Percentiles rank a stretch among this genome's conserved stretches.
Conservation (phyloP, 2,888 invertebrate species). For the Xestia c-nigrum region DNA sequence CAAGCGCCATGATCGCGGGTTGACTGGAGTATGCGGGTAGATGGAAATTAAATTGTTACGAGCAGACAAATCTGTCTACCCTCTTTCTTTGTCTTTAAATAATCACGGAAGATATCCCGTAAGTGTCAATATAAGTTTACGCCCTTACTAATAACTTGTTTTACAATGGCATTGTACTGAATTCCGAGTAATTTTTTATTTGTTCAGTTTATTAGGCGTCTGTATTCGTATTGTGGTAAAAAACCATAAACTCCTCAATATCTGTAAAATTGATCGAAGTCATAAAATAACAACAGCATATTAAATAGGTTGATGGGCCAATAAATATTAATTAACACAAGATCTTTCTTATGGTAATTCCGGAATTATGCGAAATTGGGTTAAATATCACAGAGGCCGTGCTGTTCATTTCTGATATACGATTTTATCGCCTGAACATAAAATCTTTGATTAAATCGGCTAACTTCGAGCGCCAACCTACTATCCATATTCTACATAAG, state of each 20-base stretch:
- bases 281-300: background rate
- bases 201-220: background rate
- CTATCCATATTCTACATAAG: conserved; percentile 3
- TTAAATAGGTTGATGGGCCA: background rate
- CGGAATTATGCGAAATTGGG: conserved; percentile 31
- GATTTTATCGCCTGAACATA: conserved; percentile 46
- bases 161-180: conserved; percentile 7
- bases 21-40: no score
- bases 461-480: background rate
- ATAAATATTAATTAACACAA: conserved; percentile 22
- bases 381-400: conserved; percentile 39
- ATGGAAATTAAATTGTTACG: no score
- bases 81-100: no score
- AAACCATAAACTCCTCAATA: conserved; percentile 1
- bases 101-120: no score
- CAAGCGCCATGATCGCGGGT: no score
- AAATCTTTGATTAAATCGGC: conserved; percentile 52
- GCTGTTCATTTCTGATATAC: background rate
- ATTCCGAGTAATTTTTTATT: background rate
- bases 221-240: conserved; percentile 3
- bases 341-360: conserved; percentile 13
- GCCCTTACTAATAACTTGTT: background rate
- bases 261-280: background rate
- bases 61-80: no score
- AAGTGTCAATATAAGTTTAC: no score